Percentiles rank a stretch among this genome's conserved stretches.
These are phyloP conservation scores for Porites divaricata DNA, from an alignment of 92 coral and sea anemone species.

Conservation along the genomic window DNA sequence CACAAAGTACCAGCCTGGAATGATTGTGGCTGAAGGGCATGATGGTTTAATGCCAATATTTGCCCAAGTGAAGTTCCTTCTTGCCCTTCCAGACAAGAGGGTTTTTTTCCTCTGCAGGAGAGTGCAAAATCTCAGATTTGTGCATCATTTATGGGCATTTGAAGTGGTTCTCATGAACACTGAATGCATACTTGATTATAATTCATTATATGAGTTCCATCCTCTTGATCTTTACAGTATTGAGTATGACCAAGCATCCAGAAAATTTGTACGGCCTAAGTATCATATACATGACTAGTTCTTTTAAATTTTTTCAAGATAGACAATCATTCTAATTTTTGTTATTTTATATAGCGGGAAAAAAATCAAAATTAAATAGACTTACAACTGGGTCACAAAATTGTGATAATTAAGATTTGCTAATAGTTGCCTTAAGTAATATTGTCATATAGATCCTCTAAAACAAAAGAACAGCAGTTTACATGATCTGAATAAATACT, in stretches of 20 bases:
- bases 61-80: not conserved
- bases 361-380: too few relatives aligned
- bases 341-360: too few relatives aligned
- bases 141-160: constrained; percentile 15
- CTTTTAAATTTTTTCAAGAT: too few relatives aligned
- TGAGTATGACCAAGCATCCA: constrained; percentile 2
- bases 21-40: not conserved
- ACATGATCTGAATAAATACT: too few relatives aligned
- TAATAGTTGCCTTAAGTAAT: too few relatives aligned
- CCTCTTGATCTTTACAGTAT: constrained; percentile 13
- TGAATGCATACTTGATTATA: constrained; percentile 5
- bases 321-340: too few relatives aligned
- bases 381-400: too few relatives aligned
- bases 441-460: too few relatives aligned
- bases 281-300: too few relatives aligned
- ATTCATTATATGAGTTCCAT: constrained; percentile 1
- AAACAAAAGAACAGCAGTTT: too few relatives aligned
- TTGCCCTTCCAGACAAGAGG: constrained; percentile 5
- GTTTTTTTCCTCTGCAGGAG: not conserved
- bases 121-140: constrained; percentile 5
- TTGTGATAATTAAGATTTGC: too few relatives aligned
- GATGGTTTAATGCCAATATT: constrained; percentile 1
- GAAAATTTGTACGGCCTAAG: too few relatives aligned
- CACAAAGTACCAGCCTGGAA: not conserved
- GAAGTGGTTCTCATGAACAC: constrained; percentile 15